Evolutionary conservation across 53 echinoderm and acorn worm species (phyloP).

Genomic region (Apostichopus leukothele): DNA sequence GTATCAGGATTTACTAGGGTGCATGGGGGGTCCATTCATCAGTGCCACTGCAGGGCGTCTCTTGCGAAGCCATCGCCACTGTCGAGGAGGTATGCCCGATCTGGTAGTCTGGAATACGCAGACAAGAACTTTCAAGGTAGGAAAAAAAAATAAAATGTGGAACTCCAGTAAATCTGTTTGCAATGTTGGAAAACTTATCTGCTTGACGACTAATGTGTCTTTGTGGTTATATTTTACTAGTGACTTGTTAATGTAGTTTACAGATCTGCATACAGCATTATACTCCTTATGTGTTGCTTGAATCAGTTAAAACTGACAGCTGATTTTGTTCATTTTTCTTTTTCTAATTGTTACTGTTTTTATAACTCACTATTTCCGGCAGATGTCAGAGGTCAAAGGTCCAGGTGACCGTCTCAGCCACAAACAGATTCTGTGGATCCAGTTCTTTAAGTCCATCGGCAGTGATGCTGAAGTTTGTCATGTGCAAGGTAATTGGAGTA

Average conservation of each 20-base stretch:
- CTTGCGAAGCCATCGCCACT: constrained; percentile 77
- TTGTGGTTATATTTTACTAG: no score
- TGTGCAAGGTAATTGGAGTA: constrained; percentile 70
- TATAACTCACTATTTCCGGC: not conserved
- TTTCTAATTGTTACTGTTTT: no score
- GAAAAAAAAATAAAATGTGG: not conserved
- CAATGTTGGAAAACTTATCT: no score
- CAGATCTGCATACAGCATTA: not conserved
- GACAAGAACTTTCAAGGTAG: constrained; percentile 72
- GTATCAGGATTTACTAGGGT: constrained; percentile 69
- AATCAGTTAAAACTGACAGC: no score
- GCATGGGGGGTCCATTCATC: constrained; percentile 74
- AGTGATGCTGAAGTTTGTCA: constrained; percentile 90
- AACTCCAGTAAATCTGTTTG: no score
- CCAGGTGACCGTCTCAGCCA: constrained; percentile 86
- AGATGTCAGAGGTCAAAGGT: constrained; percentile 82
- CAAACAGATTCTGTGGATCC: constrained; percentile 95
- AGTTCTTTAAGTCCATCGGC: constrained; percentile 74
- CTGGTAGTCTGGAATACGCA: constrained; percentile 85
- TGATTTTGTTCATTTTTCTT: no score
- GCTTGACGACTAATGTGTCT: no score
- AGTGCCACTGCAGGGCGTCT: constrained; percentile 71
- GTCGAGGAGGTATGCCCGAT: constrained; percentile 93
- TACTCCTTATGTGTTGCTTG: no score
- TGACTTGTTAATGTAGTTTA: no score